Evolutionary conservation across 2,113 vertebrate genomes (phyloP).

Genomic region (Dinomys branickii): DNA sequence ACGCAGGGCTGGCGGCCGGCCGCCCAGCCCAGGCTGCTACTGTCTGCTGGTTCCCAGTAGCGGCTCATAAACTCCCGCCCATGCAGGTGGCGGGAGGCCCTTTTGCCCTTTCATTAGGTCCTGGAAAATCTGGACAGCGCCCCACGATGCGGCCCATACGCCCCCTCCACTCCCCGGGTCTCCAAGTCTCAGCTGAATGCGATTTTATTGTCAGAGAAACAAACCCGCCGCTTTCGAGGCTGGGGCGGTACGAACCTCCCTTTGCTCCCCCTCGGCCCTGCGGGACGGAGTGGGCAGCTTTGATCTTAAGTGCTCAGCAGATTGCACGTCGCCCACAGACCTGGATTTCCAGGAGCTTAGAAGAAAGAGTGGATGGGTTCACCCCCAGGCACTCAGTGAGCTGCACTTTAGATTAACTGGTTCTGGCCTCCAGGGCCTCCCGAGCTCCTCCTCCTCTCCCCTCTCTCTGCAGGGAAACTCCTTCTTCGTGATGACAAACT

Average conservation of each 20-base stretch:
- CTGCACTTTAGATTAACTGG: background rate
- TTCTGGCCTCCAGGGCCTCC: background rate
- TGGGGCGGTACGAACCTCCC: background rate
- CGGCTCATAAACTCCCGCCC: background rate
- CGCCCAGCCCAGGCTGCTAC: background rate
- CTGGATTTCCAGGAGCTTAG: background rate
- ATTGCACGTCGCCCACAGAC: background rate
- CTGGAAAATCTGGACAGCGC: background rate
- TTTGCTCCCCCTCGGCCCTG: background rate
- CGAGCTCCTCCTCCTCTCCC: background rate
- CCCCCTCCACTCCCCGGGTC: background rate
- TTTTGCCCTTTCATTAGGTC: conserved; percentile 9
- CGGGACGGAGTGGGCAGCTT: background rate
- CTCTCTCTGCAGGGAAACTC: conserved; percentile 73
- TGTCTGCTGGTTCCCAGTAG: background rate
- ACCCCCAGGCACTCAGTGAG: background rate
- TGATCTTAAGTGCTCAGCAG: background rate
- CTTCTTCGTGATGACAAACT: conserved; percentile 82
- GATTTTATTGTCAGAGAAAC: conserved; percentile 33
- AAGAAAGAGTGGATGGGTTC: background rate
- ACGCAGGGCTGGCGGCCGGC: background rate
- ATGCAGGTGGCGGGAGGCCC: background rate
- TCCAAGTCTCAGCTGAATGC: conserved; percentile 4
- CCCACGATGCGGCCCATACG: background rate
- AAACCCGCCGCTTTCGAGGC: conserved; percentile 38